A percentile compares a stretch with the other conserved stretches of the same genome.
Evolutionary conservation across 2,797 vertebrate genomes (phyloP).

Genomic region (Cynodonichthys magdalenae): DNA sequence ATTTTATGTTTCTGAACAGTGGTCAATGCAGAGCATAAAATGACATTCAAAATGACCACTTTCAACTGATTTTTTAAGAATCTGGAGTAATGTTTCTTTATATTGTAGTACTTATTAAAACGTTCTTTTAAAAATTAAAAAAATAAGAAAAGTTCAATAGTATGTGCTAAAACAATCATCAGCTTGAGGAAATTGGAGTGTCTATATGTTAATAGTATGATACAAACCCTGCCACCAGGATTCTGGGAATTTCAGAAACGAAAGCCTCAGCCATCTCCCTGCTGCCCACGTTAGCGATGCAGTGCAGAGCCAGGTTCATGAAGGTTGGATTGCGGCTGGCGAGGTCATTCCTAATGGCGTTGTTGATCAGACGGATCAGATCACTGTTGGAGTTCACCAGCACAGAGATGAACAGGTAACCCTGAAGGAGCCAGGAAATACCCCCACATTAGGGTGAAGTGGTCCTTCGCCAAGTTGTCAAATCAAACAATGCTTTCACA

Average conservation of each 20-base stretch:
- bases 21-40: too few species aligned
- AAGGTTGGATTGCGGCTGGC: slow-evolving; percentile 90
- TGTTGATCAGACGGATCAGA: slow-evolving; percentile 92
- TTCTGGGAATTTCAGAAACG: slow-evolving; percentile 86
- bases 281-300: slow-evolving; percentile 93
- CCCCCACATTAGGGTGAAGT: too few species aligned
- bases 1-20: too few species aligned
- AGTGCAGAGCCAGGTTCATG: slow-evolving; percentile 93
- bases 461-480: neutral
- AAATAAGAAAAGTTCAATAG: too few species aligned
- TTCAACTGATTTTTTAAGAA: too few species aligned
- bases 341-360: slow-evolving; percentile 91
- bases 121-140: too few species aligned
- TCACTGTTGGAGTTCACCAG: slow-evolving; percentile 93
- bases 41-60: too few species aligned
- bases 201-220: neutral
- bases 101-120: too few species aligned
- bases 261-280: slow-evolving; percentile 94
- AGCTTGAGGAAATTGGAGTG: too few species aligned
- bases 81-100: too few species aligned
- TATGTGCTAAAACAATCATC: too few species aligned
- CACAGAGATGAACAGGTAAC: slow-evolving; percentile 93
- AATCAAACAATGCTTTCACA: neutral
- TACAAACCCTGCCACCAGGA: slow-evolving; percentile 90
- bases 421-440: slow-evolving; percentile 66